Base-by-base conservation (phyloP, 2,797 vertebrate species). In the Galaxias olidus region DNA sequence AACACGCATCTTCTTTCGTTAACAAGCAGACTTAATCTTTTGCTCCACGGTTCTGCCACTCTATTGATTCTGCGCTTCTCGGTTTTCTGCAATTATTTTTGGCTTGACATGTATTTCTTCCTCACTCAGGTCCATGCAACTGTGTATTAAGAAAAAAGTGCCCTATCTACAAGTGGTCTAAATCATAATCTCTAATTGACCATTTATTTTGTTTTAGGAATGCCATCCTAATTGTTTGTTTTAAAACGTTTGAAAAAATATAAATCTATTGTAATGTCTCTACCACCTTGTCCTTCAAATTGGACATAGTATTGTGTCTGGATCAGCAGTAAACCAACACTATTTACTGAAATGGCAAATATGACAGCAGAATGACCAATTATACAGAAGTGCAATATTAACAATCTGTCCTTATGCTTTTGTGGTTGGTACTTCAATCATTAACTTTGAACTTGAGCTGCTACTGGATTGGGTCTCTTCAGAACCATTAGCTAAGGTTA, bases 1-100 rank as follows among this genome's bases (percentile, higher is more conserved):
- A 50, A 49, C 47, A 40, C 9, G 30, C n/a, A 14, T 50, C 48
- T 42, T 48, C 20, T 30, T 51, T 61, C 20, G 30, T 61, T 61
- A 50, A 50, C 59, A 50, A 61, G 47, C 59, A 61, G 59, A 42
- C 59, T 61, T 61, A 42, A 61, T 51, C 59, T 61, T 50, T 51
- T 17, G 47, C n/a, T 51, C 47, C 40, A 48, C 10, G 48, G 30
- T 50, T 40, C 14, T 10, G 14, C 30, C 47, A 42, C 20, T 11
- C 47, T 42, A 61, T 61, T 50, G 59, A 61, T 61, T 50, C 59
- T 5, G 9, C 30, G 10, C 15, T 41, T 41, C 48, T 50, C 50
- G 13, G 47, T 47, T 61, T 61, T 43, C 14, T 61, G 59, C 47
- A 61, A 43, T 50, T 42, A 61, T 61, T 49, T 42, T 50, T 8